These are phyloP conservation scores for Trachemys scripta DNA, from an alignment of 2,113 vertebrate genomes.

Conservation along the genomic window DNA sequence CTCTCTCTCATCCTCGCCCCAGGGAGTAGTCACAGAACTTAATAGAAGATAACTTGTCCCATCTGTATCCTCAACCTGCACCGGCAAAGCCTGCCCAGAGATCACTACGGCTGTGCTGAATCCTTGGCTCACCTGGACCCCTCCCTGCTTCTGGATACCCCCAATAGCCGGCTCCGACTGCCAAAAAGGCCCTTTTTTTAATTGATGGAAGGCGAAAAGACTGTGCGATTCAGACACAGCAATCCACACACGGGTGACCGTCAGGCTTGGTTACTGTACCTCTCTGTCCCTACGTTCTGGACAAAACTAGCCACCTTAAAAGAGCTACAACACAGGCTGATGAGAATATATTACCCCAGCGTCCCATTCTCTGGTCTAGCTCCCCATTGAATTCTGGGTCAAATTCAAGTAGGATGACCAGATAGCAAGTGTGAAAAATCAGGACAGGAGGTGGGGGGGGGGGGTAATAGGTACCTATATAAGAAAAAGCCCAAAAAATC, in stretches of 20 bases:
- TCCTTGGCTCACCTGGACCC: fast-evolving
- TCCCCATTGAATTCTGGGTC: neutral
- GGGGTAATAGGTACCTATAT: too few relatives aligned
- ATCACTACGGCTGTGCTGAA: neutral
- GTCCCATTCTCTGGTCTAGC: fast-evolving
- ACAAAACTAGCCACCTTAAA: neutral
- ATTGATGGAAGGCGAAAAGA: neutral
- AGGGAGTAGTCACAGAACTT: neutral
- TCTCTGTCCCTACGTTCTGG: neutral
- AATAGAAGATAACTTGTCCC: fast-evolving
- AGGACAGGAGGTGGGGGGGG: too few relatives aligned
- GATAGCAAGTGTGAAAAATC: too few relatives aligned
- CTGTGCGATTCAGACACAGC: neutral
- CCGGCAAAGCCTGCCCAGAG: neutral
- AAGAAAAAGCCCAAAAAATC: too few relatives aligned
- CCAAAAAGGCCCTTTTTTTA: neutral
- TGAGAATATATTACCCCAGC: fast-evolving
- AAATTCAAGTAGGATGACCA: neutral
- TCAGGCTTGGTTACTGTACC: neutral
- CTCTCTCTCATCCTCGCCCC: neutral
- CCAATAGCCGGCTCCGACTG: fast-evolving
- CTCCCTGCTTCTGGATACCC: fast-evolving
- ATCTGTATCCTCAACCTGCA: neutral
- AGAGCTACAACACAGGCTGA: neutral
- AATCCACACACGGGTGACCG: neutral